phyloP scores from a whole-genome alignment of 2,113 vertebrate species.

The Heliornis fulica region DNA sequence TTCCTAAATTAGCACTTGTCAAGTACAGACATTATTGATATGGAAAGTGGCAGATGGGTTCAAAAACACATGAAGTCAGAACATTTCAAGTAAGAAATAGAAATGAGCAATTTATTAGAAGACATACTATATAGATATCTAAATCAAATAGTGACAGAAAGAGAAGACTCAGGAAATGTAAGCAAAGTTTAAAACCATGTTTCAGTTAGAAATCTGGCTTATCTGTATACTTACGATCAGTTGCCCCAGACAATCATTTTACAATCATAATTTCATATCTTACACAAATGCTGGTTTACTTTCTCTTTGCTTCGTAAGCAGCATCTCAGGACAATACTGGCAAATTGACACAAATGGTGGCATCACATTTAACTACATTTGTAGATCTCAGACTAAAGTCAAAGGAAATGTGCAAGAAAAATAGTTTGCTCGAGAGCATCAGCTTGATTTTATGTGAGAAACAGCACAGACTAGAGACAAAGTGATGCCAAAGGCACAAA shows the following conservation, averaged over 20 bases:
- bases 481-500: not conserved
- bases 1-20: not conserved
- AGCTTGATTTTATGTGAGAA: not conserved
- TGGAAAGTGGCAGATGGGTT: not conserved
- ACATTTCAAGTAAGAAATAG: not conserved
- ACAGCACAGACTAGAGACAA: not conserved
- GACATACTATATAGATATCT: not conserved
- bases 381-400: not conserved
- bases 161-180: not conserved
- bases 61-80: not conserved
- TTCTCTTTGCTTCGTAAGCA: not conserved
- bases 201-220: not conserved
- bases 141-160: not conserved
- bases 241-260: not conserved
- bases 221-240: fast-evolving
- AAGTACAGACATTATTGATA: not conserved
- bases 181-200: not conserved
- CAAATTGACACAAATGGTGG: not conserved
- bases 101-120: not conserved
- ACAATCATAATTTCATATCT: not conserved
- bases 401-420: not conserved
- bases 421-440: not conserved
- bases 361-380: not conserved
- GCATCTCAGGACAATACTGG: not conserved
- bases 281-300: not conserved